These are phyloP conservation scores for Nymphalis io DNA, from an alignment of 1,140 invertebrate genomes.

Conservation along the genomic window DNA sequence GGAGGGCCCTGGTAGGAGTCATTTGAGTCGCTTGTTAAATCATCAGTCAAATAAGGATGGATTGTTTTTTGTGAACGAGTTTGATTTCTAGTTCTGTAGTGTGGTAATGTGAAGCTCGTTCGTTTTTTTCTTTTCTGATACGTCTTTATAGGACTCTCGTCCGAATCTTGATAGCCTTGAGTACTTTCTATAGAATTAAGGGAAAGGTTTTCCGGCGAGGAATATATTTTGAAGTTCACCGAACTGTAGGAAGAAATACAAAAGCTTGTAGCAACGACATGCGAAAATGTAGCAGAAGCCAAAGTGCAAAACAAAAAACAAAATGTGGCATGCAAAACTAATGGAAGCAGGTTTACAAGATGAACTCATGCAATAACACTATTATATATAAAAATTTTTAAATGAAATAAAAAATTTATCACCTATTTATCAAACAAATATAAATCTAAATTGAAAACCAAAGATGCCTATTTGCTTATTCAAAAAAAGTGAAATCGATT, in stretches of 20 bases:
- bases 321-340: conserved; percentile 33
- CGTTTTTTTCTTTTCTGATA: conserved; percentile 47
- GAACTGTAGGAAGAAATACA: conserved; percentile 47
- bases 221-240: conserved; percentile 31
- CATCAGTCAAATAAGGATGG: conserved; percentile 36
- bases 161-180: conserved; percentile 64
- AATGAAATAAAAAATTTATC: too few relatives aligned
- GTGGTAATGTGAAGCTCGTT: conserved; percentile 29
- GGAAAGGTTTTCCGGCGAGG: conserved; percentile 40
- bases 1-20: conserved; percentile 42
- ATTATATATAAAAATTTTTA: too few relatives aligned
- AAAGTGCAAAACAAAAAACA: conserved; percentile 39
- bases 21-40: conserved; percentile 52
- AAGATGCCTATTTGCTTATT: too few relatives aligned
- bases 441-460: too few relatives aligned
- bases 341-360: conserved; percentile 67
- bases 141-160: conserved; percentile 48
- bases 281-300: conserved; percentile 44
- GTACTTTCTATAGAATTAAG: conserved; percentile 54
- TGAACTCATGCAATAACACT: background rate
- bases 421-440: too few relatives aligned
- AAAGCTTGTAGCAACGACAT: conserved; percentile 25
- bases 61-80: conserved; percentile 34
- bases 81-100: conserved; percentile 30
- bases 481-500: background rate